Evolutionary conservation across 2,888 invertebrate species (phyloP).

Genomic region (Limenitis camilla): DNA sequence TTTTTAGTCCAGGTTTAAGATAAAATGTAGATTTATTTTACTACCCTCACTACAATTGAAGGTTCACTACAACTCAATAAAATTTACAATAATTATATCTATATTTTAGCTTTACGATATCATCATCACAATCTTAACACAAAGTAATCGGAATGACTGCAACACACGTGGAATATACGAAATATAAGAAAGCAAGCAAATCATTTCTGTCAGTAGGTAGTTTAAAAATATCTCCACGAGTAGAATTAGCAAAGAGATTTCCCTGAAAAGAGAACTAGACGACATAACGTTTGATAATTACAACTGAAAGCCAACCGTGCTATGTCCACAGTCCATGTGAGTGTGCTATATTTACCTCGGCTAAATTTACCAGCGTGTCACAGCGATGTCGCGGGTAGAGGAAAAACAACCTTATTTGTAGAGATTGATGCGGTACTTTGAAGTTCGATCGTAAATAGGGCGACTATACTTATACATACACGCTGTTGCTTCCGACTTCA

Average conservation of each 20-base stretch:
- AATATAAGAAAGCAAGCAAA: no score
- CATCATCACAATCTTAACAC: no score
- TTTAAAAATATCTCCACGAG: no score
- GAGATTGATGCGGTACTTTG: slow-evolving; percentile 4
- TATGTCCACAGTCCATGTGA: slow-evolving; percentile 42
- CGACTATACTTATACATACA: neutral
- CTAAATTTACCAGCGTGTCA: slow-evolving; percentile 45
- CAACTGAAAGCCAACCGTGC: slow-evolving; percentile 20
- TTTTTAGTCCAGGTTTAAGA: no score
- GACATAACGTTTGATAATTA: slow-evolving; percentile 19
- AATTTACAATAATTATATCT: no score
- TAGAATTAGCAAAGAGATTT: neutral
- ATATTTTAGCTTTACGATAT: no score
- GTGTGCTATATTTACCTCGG: slow-evolving; percentile 52
- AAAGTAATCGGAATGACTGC: no score
- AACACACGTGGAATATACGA: no score
- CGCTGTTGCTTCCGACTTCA: neutral
- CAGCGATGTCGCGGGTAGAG: slow-evolving; percentile 48
- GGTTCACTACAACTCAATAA: no score
- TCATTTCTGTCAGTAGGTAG: no score
- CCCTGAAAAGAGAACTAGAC: slow-evolving; percentile 11
- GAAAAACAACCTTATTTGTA: slow-evolving; percentile 23
- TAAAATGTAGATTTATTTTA: no score
- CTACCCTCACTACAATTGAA: no score
- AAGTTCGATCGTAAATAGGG: neutral